A percentile compares a stretch with the other conserved stretches of the same genome.
Conservation (phyloP, 2,113 vertebrate species). For the Rhabdornis inornatus region DNA sequence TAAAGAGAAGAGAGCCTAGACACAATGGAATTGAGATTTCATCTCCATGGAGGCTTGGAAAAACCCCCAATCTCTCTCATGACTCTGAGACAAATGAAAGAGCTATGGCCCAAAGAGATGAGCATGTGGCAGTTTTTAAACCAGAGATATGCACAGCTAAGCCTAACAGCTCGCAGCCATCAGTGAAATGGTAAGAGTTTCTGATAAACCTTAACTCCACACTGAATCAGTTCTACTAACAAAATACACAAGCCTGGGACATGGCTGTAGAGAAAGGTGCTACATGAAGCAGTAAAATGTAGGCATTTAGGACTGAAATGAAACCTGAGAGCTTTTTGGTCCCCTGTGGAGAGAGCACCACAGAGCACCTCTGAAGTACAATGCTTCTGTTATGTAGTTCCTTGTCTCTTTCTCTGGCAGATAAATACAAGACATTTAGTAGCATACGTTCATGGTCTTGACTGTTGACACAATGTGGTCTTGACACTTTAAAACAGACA, state of each 20-base stretch:
- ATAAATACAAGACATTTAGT: neutral
- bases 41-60: neutral
- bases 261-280: neutral
- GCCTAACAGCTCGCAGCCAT: neutral
- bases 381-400: neutral
- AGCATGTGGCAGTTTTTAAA: neutral
- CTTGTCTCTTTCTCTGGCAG: neutral
- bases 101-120: accelerated
- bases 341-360: neutral
- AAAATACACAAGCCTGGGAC: accelerated
- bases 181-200: neutral
- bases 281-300: neutral
- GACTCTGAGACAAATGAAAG: neutral
- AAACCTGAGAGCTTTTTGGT: neutral
- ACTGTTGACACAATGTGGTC: accelerated
- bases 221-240: neutral
- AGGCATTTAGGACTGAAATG: neutral
- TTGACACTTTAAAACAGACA: neutral
- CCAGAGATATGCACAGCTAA: neutral
- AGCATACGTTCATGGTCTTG: neutral
- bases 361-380: neutral
- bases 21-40: neutral
- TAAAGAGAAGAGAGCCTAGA: neutral
- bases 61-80: accelerated
- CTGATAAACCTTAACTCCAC: neutral